A percentile compares a stretch with the other conserved stretches of the same genome.
These are phyloP conservation scores for Bombus sibiricus DNA, from an alignment of 1,140 invertebrate species.

Conservation along the genomic window DNA sequence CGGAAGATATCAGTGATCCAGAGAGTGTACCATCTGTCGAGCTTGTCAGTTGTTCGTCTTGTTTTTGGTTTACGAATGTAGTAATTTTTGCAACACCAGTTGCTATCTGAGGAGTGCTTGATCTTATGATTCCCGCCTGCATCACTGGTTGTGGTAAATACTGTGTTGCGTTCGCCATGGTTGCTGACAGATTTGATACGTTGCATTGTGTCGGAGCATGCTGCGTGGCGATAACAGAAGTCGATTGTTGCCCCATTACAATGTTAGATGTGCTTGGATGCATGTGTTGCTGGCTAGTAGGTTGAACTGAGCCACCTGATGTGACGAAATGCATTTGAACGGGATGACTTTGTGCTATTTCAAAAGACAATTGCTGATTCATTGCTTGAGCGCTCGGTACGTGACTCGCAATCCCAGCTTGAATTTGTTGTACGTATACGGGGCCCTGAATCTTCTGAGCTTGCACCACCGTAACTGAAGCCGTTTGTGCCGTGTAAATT, in stretches of 20 bases:
- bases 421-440: constrained; percentile 54
- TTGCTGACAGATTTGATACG: constrained; percentile 9
- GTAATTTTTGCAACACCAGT: constrained; percentile 70
- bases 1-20: constrained; percentile 77
- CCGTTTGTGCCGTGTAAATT: constrained; percentile 75
- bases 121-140: constrained; percentile 33
- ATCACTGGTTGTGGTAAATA: constrained; percentile 4
- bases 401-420: constrained; percentile 55
- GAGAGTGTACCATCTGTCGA: constrained; percentile 74
- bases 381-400: constrained; percentile 20
- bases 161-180: constrained; percentile 6
- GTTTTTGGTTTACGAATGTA: constrained; percentile 66
- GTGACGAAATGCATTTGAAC: constrained; percentile 61
- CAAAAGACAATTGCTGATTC: constrained; percentile 44
- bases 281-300: constrained; percentile 37
- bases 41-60: constrained; percentile 72
- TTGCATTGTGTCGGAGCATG: constrained; percentile 41
- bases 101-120: constrained; percentile 61
- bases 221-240: constrained; percentile 26
- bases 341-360: constrained; percentile 51
- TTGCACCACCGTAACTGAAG: constrained; percentile 71
- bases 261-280: constrained; percentile 42
- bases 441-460: constrained; percentile 72
- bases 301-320: constrained; percentile 24
- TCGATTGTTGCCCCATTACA: constrained; percentile 51